Conservation (phyloP, 2,113 vertebrate genomes). For the Grammomys surdaster region DNA sequence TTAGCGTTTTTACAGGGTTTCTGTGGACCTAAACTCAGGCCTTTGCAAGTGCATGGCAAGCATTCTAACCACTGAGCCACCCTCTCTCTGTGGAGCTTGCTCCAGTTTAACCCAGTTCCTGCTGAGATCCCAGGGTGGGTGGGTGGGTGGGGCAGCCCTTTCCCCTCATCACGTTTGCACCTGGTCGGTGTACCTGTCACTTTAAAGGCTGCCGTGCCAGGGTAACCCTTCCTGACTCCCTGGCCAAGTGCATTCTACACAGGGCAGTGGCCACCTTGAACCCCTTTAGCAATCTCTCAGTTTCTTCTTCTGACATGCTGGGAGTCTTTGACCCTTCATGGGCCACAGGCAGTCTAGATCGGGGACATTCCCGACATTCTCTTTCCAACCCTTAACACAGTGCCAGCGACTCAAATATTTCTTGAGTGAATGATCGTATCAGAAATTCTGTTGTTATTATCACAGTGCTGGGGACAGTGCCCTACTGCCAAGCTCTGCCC, state of each 20-base stretch:
- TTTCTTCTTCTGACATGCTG: background rate
- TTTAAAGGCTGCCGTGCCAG: background rate
- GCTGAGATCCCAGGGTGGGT: background rate
- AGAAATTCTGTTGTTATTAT: too few relatives aligned
- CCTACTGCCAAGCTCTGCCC: background rate
- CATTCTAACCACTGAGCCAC: background rate
- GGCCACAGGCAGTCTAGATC: background rate
- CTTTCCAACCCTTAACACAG: background rate
- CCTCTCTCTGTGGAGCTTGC: too few relatives aligned
- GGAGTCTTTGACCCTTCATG: background rate
- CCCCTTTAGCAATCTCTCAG: too few relatives aligned
- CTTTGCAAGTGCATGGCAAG: rapidly evolving
- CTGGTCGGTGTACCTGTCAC: background rate
- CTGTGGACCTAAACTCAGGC: background rate
- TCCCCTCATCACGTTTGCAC: too few relatives aligned
- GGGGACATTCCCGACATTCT: background rate
- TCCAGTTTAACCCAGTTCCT: background rate
- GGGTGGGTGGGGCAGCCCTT: background rate
- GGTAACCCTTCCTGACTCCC: background rate
- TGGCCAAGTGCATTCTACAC: background rate
- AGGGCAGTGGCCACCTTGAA: background rate
- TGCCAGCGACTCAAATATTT: background rate
- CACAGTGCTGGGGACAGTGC: background rate
- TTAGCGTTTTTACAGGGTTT: too few relatives aligned
- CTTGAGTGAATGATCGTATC: background rate